phyloP scores from a whole-genome alignment of 2,113 vertebrate genomes.

The Anas platyrhynchos region DNA sequence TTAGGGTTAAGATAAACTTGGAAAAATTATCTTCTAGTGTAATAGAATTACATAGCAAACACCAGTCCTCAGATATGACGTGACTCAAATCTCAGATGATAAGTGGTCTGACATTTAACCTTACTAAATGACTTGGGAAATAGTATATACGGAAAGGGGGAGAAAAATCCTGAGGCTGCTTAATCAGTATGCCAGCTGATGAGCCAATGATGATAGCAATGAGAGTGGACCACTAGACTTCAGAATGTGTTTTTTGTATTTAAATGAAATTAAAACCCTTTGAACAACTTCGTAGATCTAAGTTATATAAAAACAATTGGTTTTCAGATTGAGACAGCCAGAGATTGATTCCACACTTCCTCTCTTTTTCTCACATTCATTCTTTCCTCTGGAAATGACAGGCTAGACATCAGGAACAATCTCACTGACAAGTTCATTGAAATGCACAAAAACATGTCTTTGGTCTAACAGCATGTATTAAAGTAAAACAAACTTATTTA shows the following conservation, averaged over 20 bases:
- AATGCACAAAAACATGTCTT: background rate
- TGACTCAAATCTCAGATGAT: background rate
- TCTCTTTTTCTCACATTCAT: background rate
- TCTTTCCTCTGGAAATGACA: background rate
- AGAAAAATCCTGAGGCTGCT: background rate
- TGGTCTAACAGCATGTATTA: background rate
- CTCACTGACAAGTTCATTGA: background rate
- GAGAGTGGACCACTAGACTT: background rate
- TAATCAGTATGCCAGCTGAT: background rate
- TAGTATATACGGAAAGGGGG: background rate
- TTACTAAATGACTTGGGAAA: background rate
- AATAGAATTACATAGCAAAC: slow-evolving; percentile 36
- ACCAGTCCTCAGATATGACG: slow-evolving; percentile 18
- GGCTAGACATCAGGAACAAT: background rate
- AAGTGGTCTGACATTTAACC: slow-evolving; percentile 40
- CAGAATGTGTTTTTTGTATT: background rate
- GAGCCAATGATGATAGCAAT: background rate
- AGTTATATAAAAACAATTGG: background rate
- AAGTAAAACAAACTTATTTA: background rate
- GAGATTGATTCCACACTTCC: background rate
- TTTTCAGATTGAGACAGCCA: background rate
- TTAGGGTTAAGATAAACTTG: slow-evolving; percentile 66
- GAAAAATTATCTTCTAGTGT: slow-evolving; percentile 48
- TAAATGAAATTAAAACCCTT: background rate
- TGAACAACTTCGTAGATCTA: background rate